Conservation (phyloP, 2,113 vertebrate genomes). For the Calonectris borealis region DNA sequence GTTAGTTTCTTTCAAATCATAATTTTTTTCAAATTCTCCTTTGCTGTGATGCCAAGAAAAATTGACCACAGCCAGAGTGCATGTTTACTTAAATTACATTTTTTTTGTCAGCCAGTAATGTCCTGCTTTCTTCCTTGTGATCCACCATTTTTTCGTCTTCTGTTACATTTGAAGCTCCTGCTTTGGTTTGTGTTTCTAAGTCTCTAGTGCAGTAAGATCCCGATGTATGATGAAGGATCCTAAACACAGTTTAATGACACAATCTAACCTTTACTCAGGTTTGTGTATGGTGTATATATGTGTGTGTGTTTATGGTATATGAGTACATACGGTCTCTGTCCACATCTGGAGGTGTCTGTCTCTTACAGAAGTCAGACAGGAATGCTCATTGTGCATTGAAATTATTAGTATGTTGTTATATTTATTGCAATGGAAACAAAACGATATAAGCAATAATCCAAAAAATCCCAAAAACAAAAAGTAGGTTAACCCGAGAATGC, state of each 20-base stretch:
- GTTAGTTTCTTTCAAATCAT: not conserved
- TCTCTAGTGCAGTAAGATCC: not conserved
- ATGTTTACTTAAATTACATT: not conserved
- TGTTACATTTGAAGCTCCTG: not conserved
- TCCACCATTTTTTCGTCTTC: not conserved
- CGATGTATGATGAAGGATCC: not conserved
- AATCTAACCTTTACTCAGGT: not conserved
- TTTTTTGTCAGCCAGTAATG: not conserved
- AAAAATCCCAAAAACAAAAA: not conserved
- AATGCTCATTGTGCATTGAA: not conserved
- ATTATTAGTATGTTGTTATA: not conserved
- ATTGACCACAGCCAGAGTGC: not conserved
- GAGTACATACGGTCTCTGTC: rapidly evolving
- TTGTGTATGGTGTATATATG: rapidly evolving
- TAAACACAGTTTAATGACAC: not conserved
- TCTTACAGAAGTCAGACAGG: not conserved
- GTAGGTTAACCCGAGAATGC: not conserved
- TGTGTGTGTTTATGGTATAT: too few species aligned
- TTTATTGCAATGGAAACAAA: not conserved
- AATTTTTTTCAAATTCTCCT: not conserved
- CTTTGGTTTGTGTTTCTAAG: not conserved
- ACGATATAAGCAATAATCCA: not conserved
- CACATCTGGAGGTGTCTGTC: not conserved
- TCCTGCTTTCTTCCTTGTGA: not conserved
- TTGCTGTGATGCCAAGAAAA: not conserved